Evolutionary conservation across 2,888 invertebrate species (phyloP).

Genomic region (Embidobia sp.): DNA sequence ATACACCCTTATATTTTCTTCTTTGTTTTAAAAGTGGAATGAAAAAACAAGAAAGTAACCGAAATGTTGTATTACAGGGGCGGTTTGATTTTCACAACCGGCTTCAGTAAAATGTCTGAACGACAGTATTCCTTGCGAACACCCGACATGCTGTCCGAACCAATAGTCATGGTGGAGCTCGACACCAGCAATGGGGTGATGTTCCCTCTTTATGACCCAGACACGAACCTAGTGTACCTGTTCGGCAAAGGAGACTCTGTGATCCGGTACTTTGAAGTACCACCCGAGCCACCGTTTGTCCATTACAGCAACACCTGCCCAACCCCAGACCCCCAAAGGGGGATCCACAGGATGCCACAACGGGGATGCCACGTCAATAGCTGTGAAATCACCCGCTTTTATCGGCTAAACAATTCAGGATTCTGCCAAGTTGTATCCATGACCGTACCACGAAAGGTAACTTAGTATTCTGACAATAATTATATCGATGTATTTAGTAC

Average conservation of each 20-base stretch:
- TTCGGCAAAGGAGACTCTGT: slow-evolving; percentile 99
- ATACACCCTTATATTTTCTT: no score
- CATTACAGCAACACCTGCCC: slow-evolving; percentile 99
- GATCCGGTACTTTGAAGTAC: slow-evolving; percentile 96
- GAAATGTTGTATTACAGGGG: slow-evolving; percentile 79
- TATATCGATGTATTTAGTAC: no score
- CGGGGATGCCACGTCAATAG: slow-evolving; percentile 96
- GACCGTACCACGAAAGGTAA: slow-evolving; percentile 96
- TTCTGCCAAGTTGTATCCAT: slow-evolving; percentile 97
- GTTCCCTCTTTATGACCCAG: slow-evolving; percentile 98
- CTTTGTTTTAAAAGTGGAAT: no score
- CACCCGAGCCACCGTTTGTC: slow-evolving; percentile 95
- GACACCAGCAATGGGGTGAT: slow-evolving; percentile 98
- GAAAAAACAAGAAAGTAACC: no score
- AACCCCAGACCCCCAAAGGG: slow-evolving; percentile 98
- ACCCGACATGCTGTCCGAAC: slow-evolving; percentile 92
- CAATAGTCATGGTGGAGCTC: slow-evolving; percentile 95
- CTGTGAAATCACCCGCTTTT: slow-evolving; percentile 98
- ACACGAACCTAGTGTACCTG: slow-evolving; percentile 95
- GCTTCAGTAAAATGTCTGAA: slow-evolving; percentile 99
- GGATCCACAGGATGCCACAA: slow-evolving; percentile 99
- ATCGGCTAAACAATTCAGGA: slow-evolving; percentile 96
- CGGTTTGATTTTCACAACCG: slow-evolving; percentile 82
- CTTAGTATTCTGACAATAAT: no score
- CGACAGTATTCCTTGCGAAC: slow-evolving; percentile 97